Base-by-base conservation (phyloP, 2,113 vertebrate genomes). In the Chinchilla lanigera region DNA sequence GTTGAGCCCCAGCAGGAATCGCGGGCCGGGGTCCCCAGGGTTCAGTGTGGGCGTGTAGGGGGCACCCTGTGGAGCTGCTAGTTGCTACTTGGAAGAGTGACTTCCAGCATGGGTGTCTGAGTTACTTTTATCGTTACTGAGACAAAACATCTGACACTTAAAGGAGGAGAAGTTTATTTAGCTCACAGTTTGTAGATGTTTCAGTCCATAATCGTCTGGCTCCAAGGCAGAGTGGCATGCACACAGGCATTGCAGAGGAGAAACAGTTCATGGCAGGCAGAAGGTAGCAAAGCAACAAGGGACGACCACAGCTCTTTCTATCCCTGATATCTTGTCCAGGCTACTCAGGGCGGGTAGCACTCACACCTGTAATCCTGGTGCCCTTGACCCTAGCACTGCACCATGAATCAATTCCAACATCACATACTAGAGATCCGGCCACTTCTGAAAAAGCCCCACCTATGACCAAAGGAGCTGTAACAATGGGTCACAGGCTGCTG, bases 1-100 rank as follows among this genome's bases (percentile, higher is more conserved):
- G 3, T 69, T 54, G 96, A 78, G 82, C 50, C 73, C 80, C 54
- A 26, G 26, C 2, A 2, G 58, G 63, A 71, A 24, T n/a, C 92
- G 5, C 2, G 1, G 81, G 85, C 69, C 26, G 41, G 5, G 38
- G 41, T 47, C 41, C 84, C 47, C 80, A 0, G 0, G 28, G 54
- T 1, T 0, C 0, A 16, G 82, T 3, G 50, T 7, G n/a, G 47
- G 28, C 1, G 2, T 63, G 35, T 35, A 50, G 80, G 14, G 58
- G 33, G 26, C 0, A 17, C 56, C 22, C 24, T 12, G 24, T 20
- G 14, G 54, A 35, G 41, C 61, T 50, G 30, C 35, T 35, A 26
- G 41, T 63, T 44, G 35, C 35, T 28, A 3, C 0, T 0, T 63
- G 24, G 26, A 30, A 28, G 61, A 28, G 38, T 26, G n/a, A 54